phyloP scores from a whole-genome alignment of 2,113 vertebrate species.

The Limanda limanda region DNA sequence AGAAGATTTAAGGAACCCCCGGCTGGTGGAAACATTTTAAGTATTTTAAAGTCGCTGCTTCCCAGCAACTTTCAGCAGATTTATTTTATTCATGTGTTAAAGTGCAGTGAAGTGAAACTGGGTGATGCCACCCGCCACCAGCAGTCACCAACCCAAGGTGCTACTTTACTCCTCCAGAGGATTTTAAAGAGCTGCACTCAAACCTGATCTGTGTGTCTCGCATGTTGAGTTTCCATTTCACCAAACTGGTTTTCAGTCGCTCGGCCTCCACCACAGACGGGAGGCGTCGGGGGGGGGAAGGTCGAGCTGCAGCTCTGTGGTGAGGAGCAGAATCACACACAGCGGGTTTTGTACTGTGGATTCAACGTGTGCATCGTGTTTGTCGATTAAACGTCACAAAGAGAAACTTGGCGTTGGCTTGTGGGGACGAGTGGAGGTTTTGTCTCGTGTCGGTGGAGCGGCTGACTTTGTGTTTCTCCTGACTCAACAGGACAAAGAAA shows the following conservation, averaged over 20 bases:
- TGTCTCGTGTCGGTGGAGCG: not conserved
- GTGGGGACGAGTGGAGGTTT: not conserved
- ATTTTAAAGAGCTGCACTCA: not conserved
- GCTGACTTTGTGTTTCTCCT: not conserved
- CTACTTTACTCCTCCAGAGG: slow-evolving; percentile 27
- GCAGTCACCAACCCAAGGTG: slow-evolving; percentile 30
- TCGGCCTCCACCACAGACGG: too few relatives aligned
- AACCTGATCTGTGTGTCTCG: not conserved
- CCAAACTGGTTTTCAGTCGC: too few relatives aligned
- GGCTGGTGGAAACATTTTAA: not conserved
- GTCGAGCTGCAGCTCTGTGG: not conserved
- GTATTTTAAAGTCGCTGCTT: slow-evolving; percentile 2
- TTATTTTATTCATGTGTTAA: not conserved
- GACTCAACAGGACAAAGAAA: not conserved
- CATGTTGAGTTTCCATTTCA: not conserved
- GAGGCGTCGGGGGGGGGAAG: too few relatives aligned
- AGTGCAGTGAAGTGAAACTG: not conserved
- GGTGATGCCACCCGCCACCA: slow-evolving; percentile 30
- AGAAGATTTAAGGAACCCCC: too few relatives aligned
- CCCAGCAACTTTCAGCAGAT: not conserved
- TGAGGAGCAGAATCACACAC: not conserved
- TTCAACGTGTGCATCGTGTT: not conserved
- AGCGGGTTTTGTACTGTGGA: not conserved
- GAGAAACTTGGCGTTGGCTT: not conserved
- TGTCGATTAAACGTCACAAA: not conserved